Percentiles rank a stretch among this genome's conserved stretches.
Conservation (phyloP, 2,797 vertebrate genomes). For the Neopelma chrysocephalum region DNA sequence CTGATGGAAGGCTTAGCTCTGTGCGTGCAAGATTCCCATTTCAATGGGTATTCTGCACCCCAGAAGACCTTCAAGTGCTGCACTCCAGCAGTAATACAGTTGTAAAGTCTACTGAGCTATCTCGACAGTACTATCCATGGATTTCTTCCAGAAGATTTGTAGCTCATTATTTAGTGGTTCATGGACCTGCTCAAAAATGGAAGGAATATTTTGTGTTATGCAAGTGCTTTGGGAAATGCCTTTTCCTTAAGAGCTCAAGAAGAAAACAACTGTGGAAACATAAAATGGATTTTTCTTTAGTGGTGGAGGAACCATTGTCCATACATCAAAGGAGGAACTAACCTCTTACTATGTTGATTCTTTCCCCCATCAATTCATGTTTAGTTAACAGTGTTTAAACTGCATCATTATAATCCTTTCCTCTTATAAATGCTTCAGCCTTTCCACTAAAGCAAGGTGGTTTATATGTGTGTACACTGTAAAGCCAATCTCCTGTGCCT, state of each 20-base stretch:
- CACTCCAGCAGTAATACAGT: background rate
- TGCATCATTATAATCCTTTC: slow-evolving; percentile 7
- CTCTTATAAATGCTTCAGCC: slow-evolving; percentile 10
- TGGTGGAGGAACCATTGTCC: background rate
- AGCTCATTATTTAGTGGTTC: background rate
- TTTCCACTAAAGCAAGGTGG: background rate
- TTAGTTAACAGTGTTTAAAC: slow-evolving; percentile 42
- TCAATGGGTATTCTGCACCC: background rate
- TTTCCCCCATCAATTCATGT: background rate
- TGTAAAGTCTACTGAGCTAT: background rate
- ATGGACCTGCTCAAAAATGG: background rate
- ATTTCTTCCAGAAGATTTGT: background rate
- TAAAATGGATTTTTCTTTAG: background rate
- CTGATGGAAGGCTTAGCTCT: background rate
- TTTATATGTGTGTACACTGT: slow-evolving; percentile 23
- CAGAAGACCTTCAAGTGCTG: background rate
- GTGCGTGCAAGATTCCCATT: background rate
- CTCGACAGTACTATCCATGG: background rate
- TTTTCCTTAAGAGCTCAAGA: background rate
- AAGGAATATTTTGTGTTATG: background rate
- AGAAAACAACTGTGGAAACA: background rate
- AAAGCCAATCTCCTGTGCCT: slow-evolving; percentile 15
- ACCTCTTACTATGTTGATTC: background rate
- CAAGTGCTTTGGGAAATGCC: background rate
- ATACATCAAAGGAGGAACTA: background rate